Conservation (phyloP, 1,140 invertebrate genomes). For the Sitobion miscanthi region DNA sequence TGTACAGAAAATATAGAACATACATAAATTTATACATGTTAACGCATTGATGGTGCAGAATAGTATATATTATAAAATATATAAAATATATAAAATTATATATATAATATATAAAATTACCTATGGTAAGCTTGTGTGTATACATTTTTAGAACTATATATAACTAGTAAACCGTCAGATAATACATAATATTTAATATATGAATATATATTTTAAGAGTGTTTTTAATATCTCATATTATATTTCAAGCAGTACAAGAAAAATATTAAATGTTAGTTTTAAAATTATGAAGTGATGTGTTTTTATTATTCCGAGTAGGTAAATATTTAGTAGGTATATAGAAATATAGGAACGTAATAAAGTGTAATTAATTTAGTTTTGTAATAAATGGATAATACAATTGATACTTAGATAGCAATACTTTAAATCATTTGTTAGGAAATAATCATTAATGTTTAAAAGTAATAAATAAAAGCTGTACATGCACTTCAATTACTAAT, state of each 20-base stretch:
- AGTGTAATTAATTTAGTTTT: neutral
- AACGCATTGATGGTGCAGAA: neutral
- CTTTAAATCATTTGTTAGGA: neutral
- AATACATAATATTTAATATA: neutral
- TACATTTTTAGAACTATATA: neutral
- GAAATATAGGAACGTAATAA: too few relatives aligned
- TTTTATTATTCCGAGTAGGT: neutral
- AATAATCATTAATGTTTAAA: neutral
- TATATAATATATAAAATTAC: too few relatives aligned
- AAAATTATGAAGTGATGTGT: neutral
- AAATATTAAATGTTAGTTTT: neutral
- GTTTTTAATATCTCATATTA: neutral
- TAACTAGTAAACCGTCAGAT: neutral
- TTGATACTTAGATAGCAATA: neutral
- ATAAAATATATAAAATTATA: too few relatives aligned
- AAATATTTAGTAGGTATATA: neutral
- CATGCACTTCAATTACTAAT: neutral
- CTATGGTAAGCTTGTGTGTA: neutral
- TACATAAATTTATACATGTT: neutral
- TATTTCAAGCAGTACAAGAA: neutral
- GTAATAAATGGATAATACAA: neutral
- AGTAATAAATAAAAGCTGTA: neutral
- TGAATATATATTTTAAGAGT: neutral
- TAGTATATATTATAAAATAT: too few relatives aligned
- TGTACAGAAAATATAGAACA: neutral